Conservation (phyloP, 37 sponge, comb jelly and placozoan species). For the Crambe crambe region DNA sequence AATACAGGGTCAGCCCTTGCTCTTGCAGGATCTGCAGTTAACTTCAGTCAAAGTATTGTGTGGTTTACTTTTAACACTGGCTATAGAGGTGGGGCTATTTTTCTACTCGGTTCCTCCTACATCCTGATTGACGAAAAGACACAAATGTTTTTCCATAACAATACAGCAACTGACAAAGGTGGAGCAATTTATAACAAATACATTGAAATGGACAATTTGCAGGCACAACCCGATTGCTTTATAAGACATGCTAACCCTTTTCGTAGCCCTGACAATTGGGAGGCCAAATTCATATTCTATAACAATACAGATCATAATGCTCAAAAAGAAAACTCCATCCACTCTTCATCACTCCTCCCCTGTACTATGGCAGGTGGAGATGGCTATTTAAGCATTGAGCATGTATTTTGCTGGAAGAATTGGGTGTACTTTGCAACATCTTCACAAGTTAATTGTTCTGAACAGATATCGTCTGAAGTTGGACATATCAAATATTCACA, state of each 20-base stretch:
- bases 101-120: slow-evolving; percentile 20
- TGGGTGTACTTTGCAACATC: not conserved
- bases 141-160: slow-evolving; percentile 27
- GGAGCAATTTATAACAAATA: slow-evolving; percentile 53
- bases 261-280: slow-evolving; percentile 11
- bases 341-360: slow-evolving; percentile 42
- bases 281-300: not conserved
- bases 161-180: slow-evolving; percentile 31
- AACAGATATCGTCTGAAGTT: not conserved
- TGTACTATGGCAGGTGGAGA: slow-evolving; percentile 23
- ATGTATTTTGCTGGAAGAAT: slow-evolving; percentile 13
- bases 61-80: slow-evolving; percentile 34
- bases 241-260: slow-evolving; percentile 21
- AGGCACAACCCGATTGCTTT: slow-evolving; percentile 26
- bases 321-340: slow-evolving; percentile 24
- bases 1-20: slow-evolving; percentile 54
- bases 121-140: not conserved
- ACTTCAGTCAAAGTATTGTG: slow-evolving; percentile 4
- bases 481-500: not conserved
- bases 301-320: slow-evolving; percentile 21
- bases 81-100: slow-evolving; percentile 54
- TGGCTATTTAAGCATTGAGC: not conserved
- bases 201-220: slow-evolving; percentile 15
- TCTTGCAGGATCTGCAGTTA: slow-evolving; percentile 15
- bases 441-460: not conserved